Percentiles rank a stretch among this genome's conserved stretches.
phyloP scores from a whole-genome alignment of 1,140 invertebrate genomes.

The Sitobion miscanthi region DNA sequence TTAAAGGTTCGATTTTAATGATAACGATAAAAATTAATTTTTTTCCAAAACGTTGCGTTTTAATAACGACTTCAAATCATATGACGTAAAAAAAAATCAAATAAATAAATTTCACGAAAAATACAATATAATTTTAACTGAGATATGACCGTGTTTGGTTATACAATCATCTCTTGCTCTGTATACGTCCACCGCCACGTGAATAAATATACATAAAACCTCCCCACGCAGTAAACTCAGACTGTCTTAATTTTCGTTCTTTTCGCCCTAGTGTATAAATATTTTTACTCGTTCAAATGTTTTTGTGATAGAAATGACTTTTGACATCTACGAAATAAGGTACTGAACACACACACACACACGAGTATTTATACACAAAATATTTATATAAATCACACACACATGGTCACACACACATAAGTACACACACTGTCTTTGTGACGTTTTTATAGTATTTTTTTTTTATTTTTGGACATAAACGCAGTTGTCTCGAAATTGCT shows the following conservation, averaged over 20 bases:
- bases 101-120: background rate
- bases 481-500: background rate
- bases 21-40: no score
- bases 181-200: background rate
- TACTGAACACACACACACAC: background rate
- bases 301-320: background rate
- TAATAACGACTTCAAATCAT: background rate
- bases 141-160: background rate
- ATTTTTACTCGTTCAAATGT: background rate
- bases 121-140: background rate
- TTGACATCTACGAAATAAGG: background rate
- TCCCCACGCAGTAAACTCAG: background rate
- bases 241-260: background rate
- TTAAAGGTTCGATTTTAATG: no score
- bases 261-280: background rate
- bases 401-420: background rate
- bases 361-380: background rate
- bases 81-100: background rate
- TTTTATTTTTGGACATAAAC: no score
- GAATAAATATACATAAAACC: background rate
- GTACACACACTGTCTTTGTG: no score
- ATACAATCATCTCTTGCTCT: background rate
- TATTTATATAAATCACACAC: background rate
- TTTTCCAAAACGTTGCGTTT: no score
- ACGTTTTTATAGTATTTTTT: background rate